Percentiles rank a stretch among this genome's conserved stretches.
Conservation (phyloP, 2,113 vertebrate genomes). For the Myocastor coypus region DNA sequence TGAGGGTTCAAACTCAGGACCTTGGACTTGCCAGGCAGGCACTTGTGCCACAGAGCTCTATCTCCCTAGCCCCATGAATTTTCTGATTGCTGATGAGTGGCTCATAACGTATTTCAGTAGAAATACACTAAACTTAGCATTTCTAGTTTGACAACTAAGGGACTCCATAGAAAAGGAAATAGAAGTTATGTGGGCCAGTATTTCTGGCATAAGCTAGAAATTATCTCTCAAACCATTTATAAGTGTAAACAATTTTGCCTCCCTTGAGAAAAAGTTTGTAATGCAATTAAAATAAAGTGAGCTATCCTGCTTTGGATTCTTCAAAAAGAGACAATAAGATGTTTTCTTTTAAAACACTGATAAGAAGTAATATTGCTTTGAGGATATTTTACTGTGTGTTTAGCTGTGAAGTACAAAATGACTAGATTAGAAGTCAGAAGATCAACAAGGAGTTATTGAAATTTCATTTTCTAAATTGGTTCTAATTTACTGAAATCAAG, state of each 20-base stretch:
- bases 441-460: slow-evolving; percentile 37
- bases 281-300: slow-evolving; percentile 36
- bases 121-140: slow-evolving; percentile 31
- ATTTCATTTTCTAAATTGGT: slow-evolving; percentile 33
- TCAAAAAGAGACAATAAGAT: slow-evolving; percentile 4
- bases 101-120: slow-evolving; percentile 12
- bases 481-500: slow-evolving; percentile 37
- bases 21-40: no score
- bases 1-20: no score
- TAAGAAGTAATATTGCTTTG: slow-evolving; percentile 3
- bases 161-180: slow-evolving; percentile 13
- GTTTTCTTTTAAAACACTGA: slow-evolving; percentile 20
- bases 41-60: no score
- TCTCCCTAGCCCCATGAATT: no score
- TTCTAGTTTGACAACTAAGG: neutral
- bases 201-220: slow-evolving; percentile 6
- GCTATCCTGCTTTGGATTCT: slow-evolving; percentile 34
- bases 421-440: slow-evolving; percentile 29
- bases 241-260: slow-evolving; percentile 31
- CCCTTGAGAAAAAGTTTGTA: slow-evolving; percentile 8
- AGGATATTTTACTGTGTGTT: neutral
- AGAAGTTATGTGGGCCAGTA: neutral
- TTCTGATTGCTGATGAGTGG: slow-evolving; percentile 9
- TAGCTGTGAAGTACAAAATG: neutral
- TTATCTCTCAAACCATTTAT: neutral